Base-by-base conservation (phyloP, 2,113 vertebrate genomes). In the Periophthalmus modestus region DNA sequence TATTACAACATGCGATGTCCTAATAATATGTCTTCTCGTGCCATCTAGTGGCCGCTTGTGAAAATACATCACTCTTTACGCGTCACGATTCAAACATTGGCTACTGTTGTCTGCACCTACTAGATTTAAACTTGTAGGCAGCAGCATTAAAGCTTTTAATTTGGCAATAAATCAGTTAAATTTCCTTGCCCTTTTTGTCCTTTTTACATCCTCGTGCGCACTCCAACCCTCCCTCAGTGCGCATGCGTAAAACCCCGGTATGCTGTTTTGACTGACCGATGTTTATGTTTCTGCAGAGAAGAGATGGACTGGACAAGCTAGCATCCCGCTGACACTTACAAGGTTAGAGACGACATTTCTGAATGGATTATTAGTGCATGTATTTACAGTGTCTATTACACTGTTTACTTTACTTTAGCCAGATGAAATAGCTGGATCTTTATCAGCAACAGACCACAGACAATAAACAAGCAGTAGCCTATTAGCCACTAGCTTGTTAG, bases 181-280 rank as follows among this genome's bases (percentile, higher is more conserved):
- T 18, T 52, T 52, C 9, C 18, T 54, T 54, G 61, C 36, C 28
- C 14, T 36, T 63, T 28, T 63, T 63, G 4, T 28, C 15, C 13
- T 7, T 19, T 54, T 54, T 18, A 50, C 52, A 54, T 54, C 48
- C 48, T 16, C 48, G 16, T 3, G 23, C 48, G 48, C 48, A 6
- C 48, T 19, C 48, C 5, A 3, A 13, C 23, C 4, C 55, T 57
- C 54, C 13, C 54, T 4, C 34, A 65, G 3, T 82, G 82, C 88
- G 85, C 85, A 21, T 87, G 88, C 74, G 85, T 74, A 18, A 0
- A 52, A 0, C 43, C 21, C 1, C 0, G 61, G 57, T 18, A 48
- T 5, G 46, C 72, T 71, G 36, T 23, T 69, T 14, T 12, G 72
- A n/a, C 21, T 12, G 72, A n/a, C 21, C 36, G 6, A 46, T 2